Evolutionary conservation across 2,113 vertebrate genomes (phyloP), one percentile per base, ranked within the genome.

Genomic region (Siniperca knerii): DNA sequence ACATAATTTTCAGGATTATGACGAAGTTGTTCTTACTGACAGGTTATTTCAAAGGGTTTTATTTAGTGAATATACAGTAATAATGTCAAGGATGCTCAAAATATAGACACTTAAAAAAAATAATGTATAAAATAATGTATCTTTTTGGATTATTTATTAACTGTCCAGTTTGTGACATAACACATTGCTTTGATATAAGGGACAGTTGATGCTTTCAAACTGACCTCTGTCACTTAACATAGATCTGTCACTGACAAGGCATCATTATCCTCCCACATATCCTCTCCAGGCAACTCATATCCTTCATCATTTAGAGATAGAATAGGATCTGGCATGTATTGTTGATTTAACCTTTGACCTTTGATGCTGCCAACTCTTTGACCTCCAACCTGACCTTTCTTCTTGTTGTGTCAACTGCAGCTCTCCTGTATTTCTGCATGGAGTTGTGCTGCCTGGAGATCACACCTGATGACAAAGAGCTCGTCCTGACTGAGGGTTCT

Each of bases 401-500:
- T 50, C 48, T 75, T 83, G 62, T 86, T 90, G 73, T 90, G 72
- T 85, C 83, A 89, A 88, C 75, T 57, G 55, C 92, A 96, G 95
- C 91, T 40, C 81, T 95, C 42, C 82, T 95, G 77, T 92, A 76
- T 87, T 79, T 96, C 74, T 92, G 90, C 77, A 23, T 73, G 0
- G 83, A 89, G 25, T 21, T 67, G 73, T 73, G 58, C 2, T 46
- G 90, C 75, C 94, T 98, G 89, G 91, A 95, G 86, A 94, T 98
- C 8, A 92, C 58, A 6, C 97, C 97, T 6, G 42, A 70, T 0
- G 94, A 91, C 11, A 48, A 90, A 3, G 95, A 97, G 85, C 77
- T 97, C 0, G 23, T 97, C 86, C 96, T 99, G 37, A 50, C 82
- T 8, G 13, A 94, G 54, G 96, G 95, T 77, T 96, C 96, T 72